These are phyloP conservation scores for Chiridota heheva DNA, from an alignment of 35 echinoderm and acorn worm species.

Conservation along the genomic window DNA sequence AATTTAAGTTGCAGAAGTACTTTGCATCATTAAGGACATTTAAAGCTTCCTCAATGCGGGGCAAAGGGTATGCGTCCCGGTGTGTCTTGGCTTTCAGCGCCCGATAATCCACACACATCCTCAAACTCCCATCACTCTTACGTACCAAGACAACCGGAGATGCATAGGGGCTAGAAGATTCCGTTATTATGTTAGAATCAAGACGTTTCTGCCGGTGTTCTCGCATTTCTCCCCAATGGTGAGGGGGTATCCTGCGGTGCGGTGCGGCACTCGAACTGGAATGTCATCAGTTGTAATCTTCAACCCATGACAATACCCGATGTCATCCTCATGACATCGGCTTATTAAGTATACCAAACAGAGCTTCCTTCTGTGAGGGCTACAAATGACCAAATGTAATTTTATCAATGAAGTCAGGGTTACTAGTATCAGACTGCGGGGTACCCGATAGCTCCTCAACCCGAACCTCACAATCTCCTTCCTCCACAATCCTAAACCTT, in stretches of 20 bases:
- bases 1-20: slow-evolving; percentile 41
- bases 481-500: too few species aligned
- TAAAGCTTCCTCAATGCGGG: slow-evolving; percentile 30
- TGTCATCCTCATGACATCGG: too few species aligned
- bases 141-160: slow-evolving; percentile 17
- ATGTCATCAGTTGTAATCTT: not conserved
- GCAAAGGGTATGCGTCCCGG: slow-evolving; percentile 28
- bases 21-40: slow-evolving; percentile 47
- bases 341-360: too few species aligned
- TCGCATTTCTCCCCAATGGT: slow-evolving; percentile 18
- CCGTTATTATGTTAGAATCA: not conserved
- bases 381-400: too few species aligned
- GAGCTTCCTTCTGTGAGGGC: too few species aligned
- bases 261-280: slow-evolving; percentile 11
- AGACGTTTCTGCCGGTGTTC: not conserved
- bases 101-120: slow-evolving; percentile 27
- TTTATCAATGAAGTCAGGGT: too few species aligned
- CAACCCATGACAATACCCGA: too few species aligned
- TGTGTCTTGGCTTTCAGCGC: slow-evolving; percentile 12
- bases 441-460: too few species aligned
- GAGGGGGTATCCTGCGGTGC: slow-evolving; percentile 24
- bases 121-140: slow-evolving; percentile 2
- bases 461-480: too few species aligned
- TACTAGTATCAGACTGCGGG: too few species aligned
- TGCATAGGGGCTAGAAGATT: slow-evolving; percentile 9